Evolutionary conservation across 1,140 invertebrate species (phyloP).

Genomic region (Papilio polytes): DNA sequence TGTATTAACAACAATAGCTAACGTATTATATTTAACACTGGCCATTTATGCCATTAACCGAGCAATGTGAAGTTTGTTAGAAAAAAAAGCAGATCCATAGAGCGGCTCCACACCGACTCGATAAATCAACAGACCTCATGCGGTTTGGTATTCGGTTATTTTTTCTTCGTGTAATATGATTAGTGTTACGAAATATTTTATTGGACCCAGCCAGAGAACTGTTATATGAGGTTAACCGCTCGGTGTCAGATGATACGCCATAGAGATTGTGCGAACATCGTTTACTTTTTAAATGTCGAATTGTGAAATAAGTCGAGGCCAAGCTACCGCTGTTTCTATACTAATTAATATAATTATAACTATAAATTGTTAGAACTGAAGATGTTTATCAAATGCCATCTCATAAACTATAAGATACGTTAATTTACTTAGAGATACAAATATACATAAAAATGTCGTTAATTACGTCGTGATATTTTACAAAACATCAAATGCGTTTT

Average conservation of each 20-base stretch:
- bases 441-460: slow-evolving; percentile 26
- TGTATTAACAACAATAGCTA: not conserved
- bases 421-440: slow-evolving; percentile 5
- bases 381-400: slow-evolving; percentile 19
- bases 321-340: slow-evolving; percentile 24
- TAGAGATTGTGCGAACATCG: slow-evolving; percentile 24
- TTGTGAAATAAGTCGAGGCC: slow-evolving; percentile 9
- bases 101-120: slow-evolving; percentile 43
- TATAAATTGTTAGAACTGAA: not conserved
- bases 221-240: slow-evolving; percentile 43
- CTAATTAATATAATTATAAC: slow-evolving; percentile 38
- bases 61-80: slow-evolving; percentile 36
- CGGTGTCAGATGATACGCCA: slow-evolving; percentile 26
- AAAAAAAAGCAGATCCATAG: slow-evolving; percentile 28
- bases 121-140: slow-evolving; percentile 62
- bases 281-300: slow-evolving; percentile 23
- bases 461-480: slow-evolving; percentile 3
- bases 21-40: slow-evolving; percentile 1
- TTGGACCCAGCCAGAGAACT: slow-evolving; percentile 44
- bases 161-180: slow-evolving; percentile 53
- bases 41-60: slow-evolving; percentile 19
- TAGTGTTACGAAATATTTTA: slow-evolving; percentile 60
- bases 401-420: slow-evolving; percentile 3
- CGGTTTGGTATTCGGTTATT: slow-evolving; percentile 49
- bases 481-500: not conserved